A percentile compares a stretch with the other conserved stretches of the same genome.
Conservation (phyloP, 2,113 vertebrate genomes). For the Ursus arctos region DNA sequence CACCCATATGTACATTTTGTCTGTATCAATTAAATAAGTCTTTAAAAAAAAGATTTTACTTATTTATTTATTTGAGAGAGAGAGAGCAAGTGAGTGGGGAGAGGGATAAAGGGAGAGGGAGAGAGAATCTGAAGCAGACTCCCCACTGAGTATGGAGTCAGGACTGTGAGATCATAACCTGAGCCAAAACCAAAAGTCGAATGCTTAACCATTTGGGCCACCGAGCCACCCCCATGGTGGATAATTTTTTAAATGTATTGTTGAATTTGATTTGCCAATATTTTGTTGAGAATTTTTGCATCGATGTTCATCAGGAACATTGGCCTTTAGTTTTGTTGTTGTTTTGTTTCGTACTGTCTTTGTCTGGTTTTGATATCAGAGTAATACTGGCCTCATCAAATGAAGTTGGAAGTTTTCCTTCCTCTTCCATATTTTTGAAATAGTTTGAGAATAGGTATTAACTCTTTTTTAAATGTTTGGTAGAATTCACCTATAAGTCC, state of each 20-base stretch:
- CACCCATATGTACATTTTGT: not conserved
- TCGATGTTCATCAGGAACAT: not conserved
- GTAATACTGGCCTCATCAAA: not conserved
- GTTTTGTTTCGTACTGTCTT: not conserved
- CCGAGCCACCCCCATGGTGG: not conserved
- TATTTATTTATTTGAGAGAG: not conserved
- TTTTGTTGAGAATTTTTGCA: not conserved
- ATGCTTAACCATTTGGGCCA: not conserved
- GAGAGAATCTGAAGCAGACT: not conserved
- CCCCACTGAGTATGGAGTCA: not conserved
- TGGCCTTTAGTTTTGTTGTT: not conserved
- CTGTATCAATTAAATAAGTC: not conserved
- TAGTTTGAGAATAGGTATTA: not conserved
- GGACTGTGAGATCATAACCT: not conserved
- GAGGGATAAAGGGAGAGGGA: not conserved
- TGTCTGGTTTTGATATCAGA: not conserved
- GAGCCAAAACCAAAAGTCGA: not conserved
- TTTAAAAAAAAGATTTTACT: not conserved
- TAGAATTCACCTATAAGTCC: not conserved
- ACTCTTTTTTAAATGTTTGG: not conserved
- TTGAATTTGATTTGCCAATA: not conserved
- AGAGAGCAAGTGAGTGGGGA: not conserved
- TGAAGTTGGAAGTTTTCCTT: not conserved
- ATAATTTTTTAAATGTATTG: not conserved
- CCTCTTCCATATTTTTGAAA: not conserved